Base-by-base conservation (phyloP, 30 jellyfish, hydroid and myxozoan genomes). In the Hydractinia echinata region DNA sequence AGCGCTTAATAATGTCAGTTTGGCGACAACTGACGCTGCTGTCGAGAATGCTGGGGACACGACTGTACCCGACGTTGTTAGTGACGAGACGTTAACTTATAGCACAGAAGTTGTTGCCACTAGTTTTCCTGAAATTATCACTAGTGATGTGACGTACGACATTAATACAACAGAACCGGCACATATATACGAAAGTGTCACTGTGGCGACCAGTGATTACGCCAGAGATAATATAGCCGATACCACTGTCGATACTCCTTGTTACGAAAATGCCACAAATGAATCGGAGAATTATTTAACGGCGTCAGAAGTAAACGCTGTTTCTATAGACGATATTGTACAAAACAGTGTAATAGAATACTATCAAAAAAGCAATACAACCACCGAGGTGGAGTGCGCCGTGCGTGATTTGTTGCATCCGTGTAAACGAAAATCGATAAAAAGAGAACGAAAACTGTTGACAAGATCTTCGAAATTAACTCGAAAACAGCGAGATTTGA, bases 61-160 rank as follows among this genome's bases (percentile, higher is more conserved):
- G 21, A 20, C 51, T 9, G 68, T 20, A 9, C 39, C 15, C 10
- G 60, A 30, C 8, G 81, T 20, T 48, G 15, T 58, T 13, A 58
- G 18, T 18, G 19, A 18, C 19, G 69, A 58, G 19, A 13, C 69
- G 15, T 58, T 58, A 58, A 6, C 81, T 8, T 71, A 71, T 19
- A 71, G 68, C 51, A 71, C 81, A 0, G 66, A 71, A 71, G 81
- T 71, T 20, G 81, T 71, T 71, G 39, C 60, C 60, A 71, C 60
- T 51, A 71, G 10, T 71, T 50, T 50, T 8, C 55, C 81, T 48
- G 81, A 30, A 19, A 19, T 30, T 9, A 50, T 20, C 55, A 52
- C 51, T 54, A 9, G 30, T 11, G 18, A 19, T 19, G 81, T 19
- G 18, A 9, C 81, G 78, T 20, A 15, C 51, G 78, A 13, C 60